These are phyloP conservation scores for Brachynemurus nebulosus DNA, from an alignment of 2,888 invertebrate genomes.

Conservation along the genomic window DNA sequence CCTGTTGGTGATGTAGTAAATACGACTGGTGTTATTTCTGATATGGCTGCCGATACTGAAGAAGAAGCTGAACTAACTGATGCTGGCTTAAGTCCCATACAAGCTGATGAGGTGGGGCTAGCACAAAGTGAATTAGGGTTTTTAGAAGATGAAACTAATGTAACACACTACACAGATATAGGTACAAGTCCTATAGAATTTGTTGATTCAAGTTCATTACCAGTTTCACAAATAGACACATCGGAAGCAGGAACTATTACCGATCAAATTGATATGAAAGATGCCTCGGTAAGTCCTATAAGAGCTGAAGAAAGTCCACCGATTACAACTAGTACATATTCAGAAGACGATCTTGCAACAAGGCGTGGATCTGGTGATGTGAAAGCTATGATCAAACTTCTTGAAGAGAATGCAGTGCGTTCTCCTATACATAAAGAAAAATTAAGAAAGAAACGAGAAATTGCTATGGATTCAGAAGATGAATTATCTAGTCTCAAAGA, in stretches of 20 bases:
- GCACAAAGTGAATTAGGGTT: conserved; percentile 27
- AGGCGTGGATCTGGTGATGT: conserved; percentile 38
- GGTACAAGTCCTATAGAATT: conserved; percentile 38
- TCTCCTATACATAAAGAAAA: conserved; percentile 28
- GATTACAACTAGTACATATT: conserved; percentile 22
- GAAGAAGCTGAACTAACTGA: conserved; percentile 40
- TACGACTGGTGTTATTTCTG: conserved; percentile 33
- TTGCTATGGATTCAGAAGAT: conserved; percentile 29
- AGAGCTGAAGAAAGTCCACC: conserved; percentile 27
- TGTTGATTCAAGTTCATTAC: conserved; percentile 29
- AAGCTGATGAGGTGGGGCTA: conserved; percentile 33
- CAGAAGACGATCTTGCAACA: conserved; percentile 28
- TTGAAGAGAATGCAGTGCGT: conserved; percentile 33
- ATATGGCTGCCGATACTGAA: conserved; percentile 31
- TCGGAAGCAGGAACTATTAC: conserved; percentile 38
- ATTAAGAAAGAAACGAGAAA: conserved; percentile 25
- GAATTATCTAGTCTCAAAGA: conserved; percentile 32
- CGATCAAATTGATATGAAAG: conserved; percentile 36
- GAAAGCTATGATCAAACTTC: conserved; percentile 37
- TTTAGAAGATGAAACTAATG: conserved; percentile 27
- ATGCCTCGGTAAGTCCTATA: conserved; percentile 38
- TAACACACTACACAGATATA: conserved; percentile 31
- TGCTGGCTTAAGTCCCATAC: conserved; percentile 40
- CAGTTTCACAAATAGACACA: conserved; percentile 32
- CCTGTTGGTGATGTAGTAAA: conserved; percentile 29